Base-by-base conservation (phyloP, 2,888 invertebrate species). In the Campoletis raptor region DNA sequence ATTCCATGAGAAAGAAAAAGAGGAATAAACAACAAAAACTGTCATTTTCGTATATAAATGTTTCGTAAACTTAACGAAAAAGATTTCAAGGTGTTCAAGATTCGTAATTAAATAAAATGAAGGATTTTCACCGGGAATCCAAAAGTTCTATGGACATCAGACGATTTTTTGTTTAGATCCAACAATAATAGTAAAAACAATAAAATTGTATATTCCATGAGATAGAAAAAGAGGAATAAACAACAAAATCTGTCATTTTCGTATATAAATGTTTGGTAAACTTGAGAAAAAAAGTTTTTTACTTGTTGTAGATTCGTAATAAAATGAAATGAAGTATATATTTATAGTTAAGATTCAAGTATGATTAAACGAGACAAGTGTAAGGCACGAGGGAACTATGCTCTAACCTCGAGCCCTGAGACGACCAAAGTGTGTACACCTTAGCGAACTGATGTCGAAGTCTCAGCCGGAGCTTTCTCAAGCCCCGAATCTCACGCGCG, bases 381-480 rank as follows among this genome's bases (percentile, higher is more conserved):
- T 54, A 57, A 69, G 45, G 21, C 24, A 61, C 40, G 67, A 30
- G 54, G 30, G 37, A 76, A 66, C 42, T 36, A 54, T 42, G 72
- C 48, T 80, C 21, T 37, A 74, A 72, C 61, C 45, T 54, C 24
- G 42, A 73, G 48, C 24, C 74, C 79, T 79, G 74, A 48, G 79
- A 74, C 74, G 82, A 85, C 74, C 67, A 64, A 82, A 69, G 82
- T 73, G 74, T 36, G 82, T 37, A 79, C 82, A 79, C 79, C 57
- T 70, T 70, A 70, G 69, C 45, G 69, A 40, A 42, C 69, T 67
- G 72, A 54, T 72, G 72, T 72, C 72, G 67, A 78, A 80, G 81
- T 72, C 67, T 30, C 69, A 77, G 61, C 86, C 57, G 81, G 77
- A 86, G 86, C 86, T 86, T 57, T 40, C 70, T 69, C 48, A 69